Conservation (phyloP, 2,113 vertebrate species). For the Lutjanus erythropterus region DNA sequence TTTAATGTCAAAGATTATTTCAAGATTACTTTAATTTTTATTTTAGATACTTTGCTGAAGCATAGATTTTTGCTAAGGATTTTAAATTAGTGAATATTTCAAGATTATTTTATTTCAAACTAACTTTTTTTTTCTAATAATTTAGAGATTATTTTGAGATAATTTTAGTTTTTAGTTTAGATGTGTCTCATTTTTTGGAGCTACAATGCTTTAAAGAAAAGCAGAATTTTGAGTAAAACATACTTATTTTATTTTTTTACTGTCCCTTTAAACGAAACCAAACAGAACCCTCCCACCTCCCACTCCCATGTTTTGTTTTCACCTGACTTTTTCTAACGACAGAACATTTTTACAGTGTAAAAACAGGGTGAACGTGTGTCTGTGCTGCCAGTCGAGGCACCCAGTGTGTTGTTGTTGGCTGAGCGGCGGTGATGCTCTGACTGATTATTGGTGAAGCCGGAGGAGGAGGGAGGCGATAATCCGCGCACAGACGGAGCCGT, state of each 20-base stretch:
- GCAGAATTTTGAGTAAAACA: too few relatives aligned
- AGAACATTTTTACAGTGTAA: slow-evolving; percentile 34
- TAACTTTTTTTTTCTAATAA: too few relatives aligned
- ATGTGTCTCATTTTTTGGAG: not conserved
- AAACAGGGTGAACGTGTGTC: slow-evolving; percentile 77
- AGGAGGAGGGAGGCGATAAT: slow-evolving; percentile 91
- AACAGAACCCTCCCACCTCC: too few relatives aligned
- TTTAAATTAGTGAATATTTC: too few relatives aligned
- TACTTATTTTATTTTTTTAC: too few relatives aligned
- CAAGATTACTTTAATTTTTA: too few relatives aligned
- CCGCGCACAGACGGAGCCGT: slow-evolving; percentile 92
- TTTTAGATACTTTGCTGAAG: too few relatives aligned
- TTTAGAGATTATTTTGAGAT: too few relatives aligned
- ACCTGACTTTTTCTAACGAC: not conserved
- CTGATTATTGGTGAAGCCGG: slow-evolving; percentile 90
- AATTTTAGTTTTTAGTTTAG: not conserved
- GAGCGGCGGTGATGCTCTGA: slow-evolving; percentile 87
- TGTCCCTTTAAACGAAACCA: too few relatives aligned
- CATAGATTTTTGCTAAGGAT: too few relatives aligned
- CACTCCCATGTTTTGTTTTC: not conserved
- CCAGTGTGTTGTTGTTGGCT: slow-evolving; percentile 87
- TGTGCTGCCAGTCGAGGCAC: slow-evolving; percentile 72
- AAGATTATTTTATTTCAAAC: too few relatives aligned
- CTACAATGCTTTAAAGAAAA: not conserved
- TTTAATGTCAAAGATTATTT: too few relatives aligned